Base-by-base conservation (phyloP, 2,113 vertebrate genomes). In the Mesitornis unicolor region DNA sequence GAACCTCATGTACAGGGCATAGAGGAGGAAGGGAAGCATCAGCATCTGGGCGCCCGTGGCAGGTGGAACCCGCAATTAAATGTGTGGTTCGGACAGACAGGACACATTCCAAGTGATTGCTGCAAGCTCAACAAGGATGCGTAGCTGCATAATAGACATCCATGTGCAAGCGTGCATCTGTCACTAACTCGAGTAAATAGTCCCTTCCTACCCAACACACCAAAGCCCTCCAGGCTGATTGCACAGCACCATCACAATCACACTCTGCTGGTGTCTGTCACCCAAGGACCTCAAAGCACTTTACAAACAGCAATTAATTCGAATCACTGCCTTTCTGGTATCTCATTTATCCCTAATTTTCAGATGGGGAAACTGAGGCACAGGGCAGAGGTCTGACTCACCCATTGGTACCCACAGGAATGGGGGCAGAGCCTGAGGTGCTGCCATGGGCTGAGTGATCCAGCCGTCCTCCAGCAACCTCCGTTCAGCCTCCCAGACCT, bases 1-100 rank as follows among this genome's bases (percentile, higher is more conserved):
- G 25, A 40, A 56, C 26, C 12, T 29, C 0, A 0, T 26, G 50
- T 16, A 10, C 5, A 3, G 57, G 10, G 53, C 43, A 17, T 0
- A n/a, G 25, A 83, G 48, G 20, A 74, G 22, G 59, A 36, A 5
- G 38, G n/a, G 59, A 83, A 54, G 4, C 36, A 3, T 13, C 0
- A 0, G 33, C 38, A 47, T 38, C 67, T 64, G 71, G 68, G 76
- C 3, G 22, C 31, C 51, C 7, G 2, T 29, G 47, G 81, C 61
- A 83, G 75, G 56, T 70, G 79, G 84, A 82, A 85, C 48, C 68
- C 2, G 3, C 78, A 53, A 81, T 84, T 76, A 87, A 35, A 48
- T 43, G 74, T 1, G 1, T 54, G 33, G 82, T 53, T 42, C 15
- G 28, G 16, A 63, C 75, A 57, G 54, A 31, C 40, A 57, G 24